A percentile compares a stretch with the other conserved stretches of the same genome.
phyloP scores from a whole-genome alignment of 1,140 invertebrate species.

The Drosophila asahinai region DNA sequence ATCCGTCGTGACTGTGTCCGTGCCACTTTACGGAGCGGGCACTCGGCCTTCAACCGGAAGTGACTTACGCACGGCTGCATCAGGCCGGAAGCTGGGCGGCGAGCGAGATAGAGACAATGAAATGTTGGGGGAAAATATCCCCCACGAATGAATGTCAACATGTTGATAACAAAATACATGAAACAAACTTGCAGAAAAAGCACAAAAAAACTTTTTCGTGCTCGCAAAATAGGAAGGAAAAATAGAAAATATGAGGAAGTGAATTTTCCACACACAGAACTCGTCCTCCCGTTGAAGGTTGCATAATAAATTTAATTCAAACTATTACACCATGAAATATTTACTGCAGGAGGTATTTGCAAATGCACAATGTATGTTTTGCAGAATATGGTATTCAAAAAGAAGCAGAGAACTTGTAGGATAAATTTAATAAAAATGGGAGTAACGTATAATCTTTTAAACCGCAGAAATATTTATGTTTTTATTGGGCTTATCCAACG shows the following conservation, averaged over 20 bases:
- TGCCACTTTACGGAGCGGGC: constrained; percentile 37
- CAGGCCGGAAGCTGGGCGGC: constrained; percentile 62
- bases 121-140: background rate
- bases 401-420: background rate
- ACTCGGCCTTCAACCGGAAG: constrained; percentile 64
- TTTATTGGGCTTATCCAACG: background rate
- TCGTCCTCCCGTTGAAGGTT: constrained; percentile 27
- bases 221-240: constrained; percentile 13
- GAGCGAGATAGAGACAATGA: constrained; percentile 13
- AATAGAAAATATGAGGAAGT: constrained; percentile 14
- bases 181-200: constrained; percentile 19
- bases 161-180: constrained; percentile 75
- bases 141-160: constrained; percentile 73
- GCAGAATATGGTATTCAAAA: background rate
- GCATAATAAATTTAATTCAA: constrained; percentile 26
- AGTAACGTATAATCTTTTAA: background rate
- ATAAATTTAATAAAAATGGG: constrained; percentile 8
- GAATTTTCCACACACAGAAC: constrained; percentile 6
- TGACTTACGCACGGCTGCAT: constrained; percentile 75
- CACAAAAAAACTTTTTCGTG: constrained; percentile 34
- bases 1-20: constrained; percentile 13
- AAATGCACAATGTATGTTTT: background rate
- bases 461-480: background rate
- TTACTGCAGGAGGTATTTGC: background rate
- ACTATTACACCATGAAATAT: constrained; percentile 7